A percentile compares a stretch with the other conserved stretches of the same genome.
Evolutionary conservation across 2,888 invertebrate species (phyloP).

Genomic region (Steinernema scapterisci): DNA sequence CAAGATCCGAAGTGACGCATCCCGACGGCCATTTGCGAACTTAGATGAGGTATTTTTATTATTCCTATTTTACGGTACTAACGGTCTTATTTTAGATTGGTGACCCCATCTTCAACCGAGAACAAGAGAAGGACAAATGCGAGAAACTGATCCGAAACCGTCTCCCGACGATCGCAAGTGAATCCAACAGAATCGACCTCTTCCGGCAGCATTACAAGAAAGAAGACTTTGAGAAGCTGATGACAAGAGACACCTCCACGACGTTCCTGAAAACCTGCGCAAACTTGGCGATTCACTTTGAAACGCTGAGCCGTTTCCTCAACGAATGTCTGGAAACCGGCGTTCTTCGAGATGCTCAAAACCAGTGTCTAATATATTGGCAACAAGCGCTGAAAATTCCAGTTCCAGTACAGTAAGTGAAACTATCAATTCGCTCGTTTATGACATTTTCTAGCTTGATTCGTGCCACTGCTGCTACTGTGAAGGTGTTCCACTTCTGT

Average conservation of each 20-base stretch:
- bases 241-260: not conserved
- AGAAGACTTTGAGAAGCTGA: not conserved
- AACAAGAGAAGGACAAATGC: not conserved
- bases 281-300: not conserved
- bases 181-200: not conserved
- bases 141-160: not conserved
- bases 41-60: not conserved
- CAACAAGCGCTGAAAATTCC: not conserved
- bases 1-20: not conserved
- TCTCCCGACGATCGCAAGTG: not conserved
- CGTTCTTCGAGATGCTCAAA: not conserved
- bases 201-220: not conserved
- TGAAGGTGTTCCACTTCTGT: not conserved
- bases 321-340: not conserved
- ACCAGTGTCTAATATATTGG: not conserved
- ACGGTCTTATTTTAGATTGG: not conserved
- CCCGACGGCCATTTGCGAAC: not conserved
- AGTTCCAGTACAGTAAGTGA: slow-evolving; percentile 10
- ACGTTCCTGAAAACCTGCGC: not conserved
- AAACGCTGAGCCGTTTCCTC: not conserved
- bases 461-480: not conserved
- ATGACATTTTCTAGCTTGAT: not conserved
- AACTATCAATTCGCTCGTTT: not conserved
- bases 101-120: not conserved
- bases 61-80: not conserved